Percentiles rank a stretch among this genome's conserved stretches.
phyloP scores from a whole-genome alignment of 2,113 vertebrate genomes.

The Excalfactoria chinensis region DNA sequence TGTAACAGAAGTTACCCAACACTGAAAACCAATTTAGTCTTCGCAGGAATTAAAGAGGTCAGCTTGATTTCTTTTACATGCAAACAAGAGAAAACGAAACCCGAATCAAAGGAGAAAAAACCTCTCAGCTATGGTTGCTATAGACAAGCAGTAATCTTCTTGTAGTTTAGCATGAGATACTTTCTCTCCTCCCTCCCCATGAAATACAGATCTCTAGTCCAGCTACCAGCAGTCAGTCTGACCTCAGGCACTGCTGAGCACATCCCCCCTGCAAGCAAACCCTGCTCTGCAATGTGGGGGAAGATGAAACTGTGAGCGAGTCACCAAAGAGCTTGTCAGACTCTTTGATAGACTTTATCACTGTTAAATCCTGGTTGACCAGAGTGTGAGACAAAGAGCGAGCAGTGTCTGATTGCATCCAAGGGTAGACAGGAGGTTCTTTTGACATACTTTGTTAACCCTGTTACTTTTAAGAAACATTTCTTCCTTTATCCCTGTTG shows the following conservation, averaged over 20 bases:
- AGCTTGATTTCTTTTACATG: not conserved
- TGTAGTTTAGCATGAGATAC: not conserved
- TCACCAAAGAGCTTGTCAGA: no score
- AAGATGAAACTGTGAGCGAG: no score
- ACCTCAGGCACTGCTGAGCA: not conserved
- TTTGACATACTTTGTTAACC: no score
- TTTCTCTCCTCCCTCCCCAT: not conserved
- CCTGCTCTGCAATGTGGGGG: not conserved
- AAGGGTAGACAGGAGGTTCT: no score
- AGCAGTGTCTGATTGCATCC: no score
- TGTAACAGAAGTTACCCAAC: not conserved
- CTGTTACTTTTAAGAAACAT: no score
- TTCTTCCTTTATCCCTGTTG: no score
- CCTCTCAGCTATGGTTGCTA: not conserved
- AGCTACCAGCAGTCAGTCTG: not conserved
- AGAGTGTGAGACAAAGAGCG: no score
- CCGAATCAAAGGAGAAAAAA: not conserved
- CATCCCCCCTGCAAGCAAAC: not conserved
- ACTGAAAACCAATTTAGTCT: not conserved
- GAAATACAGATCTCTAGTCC: not conserved
- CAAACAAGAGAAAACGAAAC: not conserved
- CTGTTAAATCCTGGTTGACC: no score
- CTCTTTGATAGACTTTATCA: no score
- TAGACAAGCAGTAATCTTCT: not conserved
- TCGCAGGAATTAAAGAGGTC: not conserved